Evolutionary conservation across 2,113 vertebrate genomes (phyloP).

Genomic region (Archocentrus centrarchus): DNA sequence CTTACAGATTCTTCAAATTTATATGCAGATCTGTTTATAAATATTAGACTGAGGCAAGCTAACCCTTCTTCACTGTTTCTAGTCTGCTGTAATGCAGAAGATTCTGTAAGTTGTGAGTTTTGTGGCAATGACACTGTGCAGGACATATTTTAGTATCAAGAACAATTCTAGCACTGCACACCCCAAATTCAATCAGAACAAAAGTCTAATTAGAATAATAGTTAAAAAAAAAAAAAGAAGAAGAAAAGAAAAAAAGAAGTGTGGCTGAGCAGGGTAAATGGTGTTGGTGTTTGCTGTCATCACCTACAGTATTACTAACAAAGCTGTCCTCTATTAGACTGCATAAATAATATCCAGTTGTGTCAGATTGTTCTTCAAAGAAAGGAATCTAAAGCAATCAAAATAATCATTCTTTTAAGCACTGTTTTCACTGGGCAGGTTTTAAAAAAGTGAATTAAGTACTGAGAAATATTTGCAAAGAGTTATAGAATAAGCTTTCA

Average conservation of each 20-base stretch:
- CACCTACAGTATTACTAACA: neutral
- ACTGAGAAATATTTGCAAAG: slow-evolving; percentile 64
- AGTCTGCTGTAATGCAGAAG: too few relatives aligned
- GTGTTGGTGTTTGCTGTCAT: neutral
- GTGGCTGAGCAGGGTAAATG: neutral
- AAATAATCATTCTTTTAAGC: slow-evolving; percentile 11
- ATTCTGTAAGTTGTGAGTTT: neutral
- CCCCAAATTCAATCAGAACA: neutral
- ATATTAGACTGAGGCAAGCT: too few relatives aligned
- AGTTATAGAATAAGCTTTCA: slow-evolving; percentile 58
- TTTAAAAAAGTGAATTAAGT: slow-evolving; percentile 53
- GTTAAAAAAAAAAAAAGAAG: neutral
- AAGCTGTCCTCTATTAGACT: neutral
- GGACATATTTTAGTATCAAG: neutral
- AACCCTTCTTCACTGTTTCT: too few relatives aligned
- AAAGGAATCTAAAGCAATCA: neutral
- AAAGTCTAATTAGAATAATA: neutral
- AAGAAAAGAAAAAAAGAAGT: too few relatives aligned
- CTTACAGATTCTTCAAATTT: too few relatives aligned
- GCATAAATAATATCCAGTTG: slow-evolving; percentile 1
- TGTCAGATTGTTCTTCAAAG: neutral
- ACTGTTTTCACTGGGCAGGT: slow-evolving; percentile 36
- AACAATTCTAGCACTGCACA: neutral
- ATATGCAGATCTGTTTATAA: too few relatives aligned
- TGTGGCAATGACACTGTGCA: neutral